Evolutionary conservation across 2,888 invertebrate genomes (phyloP), one percentile per base, ranked within the genome.

Genomic region (Dorcus hopei): DNA sequence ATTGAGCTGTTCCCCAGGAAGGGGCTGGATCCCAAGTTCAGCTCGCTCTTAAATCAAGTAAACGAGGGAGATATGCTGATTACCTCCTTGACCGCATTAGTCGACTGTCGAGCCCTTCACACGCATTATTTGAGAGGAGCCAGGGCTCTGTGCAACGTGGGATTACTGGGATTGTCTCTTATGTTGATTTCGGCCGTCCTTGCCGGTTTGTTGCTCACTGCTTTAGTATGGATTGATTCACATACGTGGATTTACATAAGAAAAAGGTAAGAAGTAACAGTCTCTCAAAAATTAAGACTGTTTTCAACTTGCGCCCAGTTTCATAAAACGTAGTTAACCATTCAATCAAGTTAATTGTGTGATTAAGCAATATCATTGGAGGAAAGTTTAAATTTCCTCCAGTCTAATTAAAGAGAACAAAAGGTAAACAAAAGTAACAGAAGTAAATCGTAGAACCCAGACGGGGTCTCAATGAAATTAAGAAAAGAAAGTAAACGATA

Each of bases 221-320:
- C 95, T 38, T 87, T 96, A 68, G 95, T 96, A 52, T 92, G 96
- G 84, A 89, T 97, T 54, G 95, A 96, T 75, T 96, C 95, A 3
- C 95, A 96, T 73, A 95, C 96, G 7, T 97, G 97, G 96, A 95
- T 96, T 75, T 95, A 96, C 75, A 95, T 96, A 66, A 87, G 94
- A 72, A 94, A 93, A 80, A 89, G 90, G 95, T 87, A 42, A 41
- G n/a, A 41, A 42, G 14, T 7, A 42, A 42, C 9, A 5, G 2
- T 11, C 9, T 14, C 2, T 4, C 41, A 41, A 33, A 33, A 33
- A 7, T 33, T 6, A 33, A 33, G 6, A 33, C 26, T 1, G 1
- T 33, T 33, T 33, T 33, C 26, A 33, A 33, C 1, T 33, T 33
- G 26, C 1, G 14, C 14, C 14, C 14, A 14, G 14, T 14, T 14